Evolutionary conservation across 64 coral and sea anemone genomes (phyloP).

Genomic region (Trachythela sp.): DNA sequence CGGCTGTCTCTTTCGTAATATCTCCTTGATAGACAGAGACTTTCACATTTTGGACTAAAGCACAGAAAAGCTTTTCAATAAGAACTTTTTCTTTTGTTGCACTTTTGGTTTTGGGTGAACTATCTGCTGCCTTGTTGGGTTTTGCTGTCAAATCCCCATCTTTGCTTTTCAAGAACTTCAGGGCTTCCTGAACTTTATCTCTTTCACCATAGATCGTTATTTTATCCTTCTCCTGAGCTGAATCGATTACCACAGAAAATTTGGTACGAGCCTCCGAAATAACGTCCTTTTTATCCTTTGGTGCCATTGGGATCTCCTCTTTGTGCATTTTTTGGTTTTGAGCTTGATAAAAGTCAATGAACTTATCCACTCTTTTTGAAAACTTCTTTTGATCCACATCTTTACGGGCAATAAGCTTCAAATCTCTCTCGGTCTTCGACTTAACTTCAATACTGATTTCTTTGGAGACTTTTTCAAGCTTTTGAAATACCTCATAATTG

Average conservation of each 20-base stretch:
- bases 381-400: not conserved
- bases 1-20: slow-evolving; percentile 23
- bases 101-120: not conserved
- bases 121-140: not conserved
- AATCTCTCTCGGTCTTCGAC: not conserved
- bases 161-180: not conserved
- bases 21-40: slow-evolving; percentile 45
- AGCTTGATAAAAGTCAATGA: not conserved
- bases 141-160: not conserved
- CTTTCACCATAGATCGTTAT: not conserved
- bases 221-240: not conserved
- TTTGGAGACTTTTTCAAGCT: not conserved
- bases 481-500: not conserved
- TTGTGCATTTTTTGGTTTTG: not conserved
- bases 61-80: not conserved
- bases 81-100: not conserved
- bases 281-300: not conserved
- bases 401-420: not conserved
- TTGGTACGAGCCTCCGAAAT: not conserved
- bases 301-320: not conserved
- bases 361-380: not conserved
- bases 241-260: not conserved
- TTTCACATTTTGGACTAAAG: not conserved
- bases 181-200: not conserved
- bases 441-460: not conserved